phyloP scores from a whole-genome alignment of 2,113 vertebrate genomes.

The Acrocephalus arundinaceus region DNA sequence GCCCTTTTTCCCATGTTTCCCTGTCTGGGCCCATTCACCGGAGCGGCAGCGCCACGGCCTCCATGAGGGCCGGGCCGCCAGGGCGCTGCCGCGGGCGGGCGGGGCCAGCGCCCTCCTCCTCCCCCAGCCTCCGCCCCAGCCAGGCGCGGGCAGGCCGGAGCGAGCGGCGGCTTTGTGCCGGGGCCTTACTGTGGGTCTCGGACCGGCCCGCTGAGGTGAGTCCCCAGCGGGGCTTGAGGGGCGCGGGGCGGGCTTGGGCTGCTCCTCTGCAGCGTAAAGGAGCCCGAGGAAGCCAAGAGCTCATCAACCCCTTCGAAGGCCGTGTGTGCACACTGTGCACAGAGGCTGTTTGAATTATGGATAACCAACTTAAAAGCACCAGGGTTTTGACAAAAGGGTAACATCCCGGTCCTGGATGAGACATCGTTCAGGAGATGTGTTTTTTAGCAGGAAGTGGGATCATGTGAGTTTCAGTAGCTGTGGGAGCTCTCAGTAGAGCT shows the following conservation, averaged over 20 bases:
- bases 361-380: background rate
- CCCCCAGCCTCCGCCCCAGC: accelerated
- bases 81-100: background rate
- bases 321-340: accelerated
- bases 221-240: background rate
- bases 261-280: accelerated
- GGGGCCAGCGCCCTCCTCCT: accelerated
- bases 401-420: too few relatives aligned
- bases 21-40: accelerated
- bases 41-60: accelerated
- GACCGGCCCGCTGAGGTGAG: background rate
- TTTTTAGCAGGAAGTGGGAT: background rate
- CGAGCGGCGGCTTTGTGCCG: accelerated
- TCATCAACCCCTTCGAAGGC: accelerated
- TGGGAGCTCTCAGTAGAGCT: too few relatives aligned
- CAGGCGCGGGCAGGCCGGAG: accelerated
- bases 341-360: accelerated
- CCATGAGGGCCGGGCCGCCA: accelerated
- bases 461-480: background rate
- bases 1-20: accelerated
- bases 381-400: accelerated
- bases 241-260: background rate
- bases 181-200: accelerated
- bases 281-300: background rate
- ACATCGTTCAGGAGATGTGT: too few relatives aligned